Base-by-base conservation (phyloP, 92 coral and sea anemone genomes). In the Epizoanthus fatuus region DNA sequence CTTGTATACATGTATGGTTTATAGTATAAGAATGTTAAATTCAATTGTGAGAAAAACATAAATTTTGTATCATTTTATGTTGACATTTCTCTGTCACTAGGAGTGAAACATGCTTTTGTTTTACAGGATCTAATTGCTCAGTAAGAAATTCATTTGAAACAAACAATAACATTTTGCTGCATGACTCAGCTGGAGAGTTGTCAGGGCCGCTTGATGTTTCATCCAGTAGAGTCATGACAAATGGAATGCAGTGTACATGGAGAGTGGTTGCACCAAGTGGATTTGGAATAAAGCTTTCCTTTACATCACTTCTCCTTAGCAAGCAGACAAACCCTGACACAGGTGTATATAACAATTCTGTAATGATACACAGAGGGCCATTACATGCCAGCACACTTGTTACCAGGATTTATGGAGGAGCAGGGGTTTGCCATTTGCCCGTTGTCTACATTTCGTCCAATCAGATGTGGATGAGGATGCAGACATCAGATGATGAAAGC, bases 141-240 rank as follows among this genome's bases (percentile, higher is more conserved):
- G 22, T 17, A 73, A 55, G 45, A 7, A 73, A 73, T 73, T 73
- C 79, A 9, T 5, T 42, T 54, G 79, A 73, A 73, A 73, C 37
- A 20, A 73, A 73, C 49, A 73, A 73, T 32, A 73, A 73, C 55
- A 73, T 73, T 4, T 73, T 73, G 37, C 63, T 73, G 63, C 63
- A 9, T 42, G 38, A 29, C 47, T 73, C 64, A 10, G 37, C 63
- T 14, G 79, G 79, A 32, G 11, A 51, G n/a, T 12, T 73, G 11
- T 53, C 79, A 2, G 79, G 79, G n/a, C 79, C 79, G 12, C 20
- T 49, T 25, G 79, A 73, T 15, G 79, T 73, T 19, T 37, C 40
- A 53, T 73, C 79, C 38, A 53, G 63, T 19, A 4, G 37, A 53
- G 10, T 4, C 16, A 4, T 25, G 12, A 12, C 20, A 14, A 15